Conservation (phyloP, 2,797 vertebrate genomes). For the Austrolebias charrua region DNA sequence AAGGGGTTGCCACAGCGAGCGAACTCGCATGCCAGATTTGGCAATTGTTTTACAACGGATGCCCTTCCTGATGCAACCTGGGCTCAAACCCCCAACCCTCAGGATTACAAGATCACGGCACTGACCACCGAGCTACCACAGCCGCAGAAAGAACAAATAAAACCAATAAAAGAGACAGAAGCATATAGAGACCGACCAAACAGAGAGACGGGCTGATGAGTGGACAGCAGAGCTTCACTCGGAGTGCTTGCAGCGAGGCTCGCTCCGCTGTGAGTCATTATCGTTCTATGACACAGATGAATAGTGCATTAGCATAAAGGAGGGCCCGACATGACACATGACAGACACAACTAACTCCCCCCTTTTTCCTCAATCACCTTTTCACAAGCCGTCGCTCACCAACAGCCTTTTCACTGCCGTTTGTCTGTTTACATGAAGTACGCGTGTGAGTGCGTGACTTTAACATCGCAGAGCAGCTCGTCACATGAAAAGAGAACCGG, state of each 20-base stretch:
- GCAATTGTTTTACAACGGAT: too few relatives aligned
- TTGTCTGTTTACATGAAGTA: conserved; percentile 30
- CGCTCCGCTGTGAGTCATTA: conserved; percentile 58
- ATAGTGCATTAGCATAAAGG: conserved; percentile 67
- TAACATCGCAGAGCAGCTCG: conserved; percentile 30
- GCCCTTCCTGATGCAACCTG: too few relatives aligned
- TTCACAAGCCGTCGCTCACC: conserved; percentile 22
- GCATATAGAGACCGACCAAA: background rate
- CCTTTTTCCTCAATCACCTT: conserved; percentile 41
- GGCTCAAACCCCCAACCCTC: too few relatives aligned
- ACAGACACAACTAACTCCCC: conserved; percentile 44
- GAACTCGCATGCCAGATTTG: too few relatives aligned
- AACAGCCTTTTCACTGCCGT: conserved; percentile 23
- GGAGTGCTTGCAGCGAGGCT: conserved; percentile 47
- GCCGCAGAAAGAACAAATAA: background rate
- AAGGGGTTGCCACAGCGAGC: too few relatives aligned
- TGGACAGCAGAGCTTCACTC: conserved; percentile 43
- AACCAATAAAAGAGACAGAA: background rate
- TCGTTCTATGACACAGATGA: conserved; percentile 63
- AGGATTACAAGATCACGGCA: too few relatives aligned
- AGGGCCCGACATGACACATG: conserved; percentile 55
- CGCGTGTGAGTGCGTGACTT: conserved; percentile 33
- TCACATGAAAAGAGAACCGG: conserved; percentile 39
- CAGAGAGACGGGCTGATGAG: conserved; percentile 22
- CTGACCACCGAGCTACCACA: too few relatives aligned